Base-by-base conservation (phyloP, 2,888 invertebrate genomes). In the Mimas tiliae region DNA sequence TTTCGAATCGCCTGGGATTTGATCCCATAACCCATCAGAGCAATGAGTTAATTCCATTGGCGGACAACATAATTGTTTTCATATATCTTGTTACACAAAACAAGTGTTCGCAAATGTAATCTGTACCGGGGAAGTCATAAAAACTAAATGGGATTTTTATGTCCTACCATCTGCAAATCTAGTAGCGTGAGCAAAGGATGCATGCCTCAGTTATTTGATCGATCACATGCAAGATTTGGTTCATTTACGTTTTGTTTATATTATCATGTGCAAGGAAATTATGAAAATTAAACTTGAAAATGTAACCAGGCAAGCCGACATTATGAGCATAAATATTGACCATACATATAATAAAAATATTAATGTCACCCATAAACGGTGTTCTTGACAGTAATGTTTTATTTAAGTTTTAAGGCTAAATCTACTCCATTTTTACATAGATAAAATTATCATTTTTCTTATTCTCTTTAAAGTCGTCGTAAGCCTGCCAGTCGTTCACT, bases 71-170 rank as follows among this genome's bases (percentile, higher is more conserved):
- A 48, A 16, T 16, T 19, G 38, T 19, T 6, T 6, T 0, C 19
- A 16, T 42, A 58, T 42, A 58, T 42, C 42, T 9, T 38, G 16
- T 42, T 73, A 69, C 77, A 74, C 66, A 68, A 67, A 67, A 70
- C 82, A 82, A 81, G 82, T 82, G 82, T 72, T 42, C 58, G 58
- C 58, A 58, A 72, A 72, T 68, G 75, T 76, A 70, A 72, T 58
- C 42, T 58, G 58, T 38, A 58, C 58, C 58, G 19, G 11, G 67
- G 85, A 86, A 85, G 79, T 86, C 85, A 66, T 83, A 83, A 68
- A 80, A 80, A 72, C 78, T 73, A 69, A 73, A 71, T 69, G 74
- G 70, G 74, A 81, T 78, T 81, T 82, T 80, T 75, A 65, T 62
- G 65, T 64, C 42, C 58, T 38, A 69, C 74, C 80, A 77, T 77